Evolutionary conservation across 2,797 vertebrate species (phyloP), one percentile per base, ranked within the genome.

Genomic region (Sebastes miniatus): DNA sequence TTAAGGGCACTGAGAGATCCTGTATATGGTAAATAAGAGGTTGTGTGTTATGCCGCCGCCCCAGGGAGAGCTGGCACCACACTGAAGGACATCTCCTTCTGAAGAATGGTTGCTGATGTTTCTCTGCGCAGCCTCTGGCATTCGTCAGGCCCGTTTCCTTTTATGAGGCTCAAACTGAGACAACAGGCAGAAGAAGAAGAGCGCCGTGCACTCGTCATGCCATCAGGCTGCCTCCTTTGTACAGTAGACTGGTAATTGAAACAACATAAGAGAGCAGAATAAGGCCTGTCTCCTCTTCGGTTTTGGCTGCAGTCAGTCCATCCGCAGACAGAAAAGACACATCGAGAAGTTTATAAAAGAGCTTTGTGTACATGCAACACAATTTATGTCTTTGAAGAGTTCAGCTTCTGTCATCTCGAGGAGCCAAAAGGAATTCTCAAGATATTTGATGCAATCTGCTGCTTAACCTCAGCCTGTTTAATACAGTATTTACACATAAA

Each of bases 141-240:
- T 82, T 47, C 91, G 93, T 93, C 94, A 94, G 93, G 92, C 94
- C 94, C 81, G 91, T 89, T 95, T 95, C 94, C 94, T 95, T 96
- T 96, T 85, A 95, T 95, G 95, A 95, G 89, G 91, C 94, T 94
- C 91, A 93, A 91, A 91, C 88, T 83, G 90, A 94, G 90, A 93
- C 92, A 90, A 93, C 92, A 91, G 43, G 92, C 79, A 58, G 83
- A 90, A 83, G 90, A 89, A 73, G 89, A 89, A 73, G 91, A 90
- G 89, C 72, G 80, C 79, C 56, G 90, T 69, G 86, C 89, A 79
- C 90, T 90, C 90, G 72, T 93, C 90, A 83, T 83, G 81, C 90
- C 88, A 91, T 92, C 90, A 89, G 84, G 82, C 87, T 88, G 90
- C 90, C 88, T 91, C 91, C 93, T 94, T 95, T 94, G 93, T 94